Evolutionary conservation across 2,113 vertebrate genomes (phyloP).

Genomic region (Typhlomys cinereus): DNA sequence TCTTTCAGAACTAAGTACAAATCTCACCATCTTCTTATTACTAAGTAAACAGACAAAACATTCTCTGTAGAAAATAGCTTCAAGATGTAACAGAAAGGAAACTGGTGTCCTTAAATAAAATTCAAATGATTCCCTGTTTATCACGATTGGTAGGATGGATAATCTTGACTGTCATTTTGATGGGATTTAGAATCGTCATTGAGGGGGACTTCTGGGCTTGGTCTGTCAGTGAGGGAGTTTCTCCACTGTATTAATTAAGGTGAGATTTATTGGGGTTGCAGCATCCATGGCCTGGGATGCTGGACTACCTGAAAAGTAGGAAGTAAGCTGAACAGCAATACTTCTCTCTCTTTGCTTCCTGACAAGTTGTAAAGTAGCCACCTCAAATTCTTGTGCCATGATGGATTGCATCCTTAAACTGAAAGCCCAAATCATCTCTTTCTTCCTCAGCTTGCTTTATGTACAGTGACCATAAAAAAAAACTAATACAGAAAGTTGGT

Average conservation of each 20-base stretch:
- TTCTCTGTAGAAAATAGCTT: neutral
- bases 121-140: constrained; percentile 3
- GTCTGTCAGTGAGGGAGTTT: neutral
- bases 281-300: neutral
- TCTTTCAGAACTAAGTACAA: neutral
- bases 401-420: neutral
- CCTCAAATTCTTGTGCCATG: neutral
- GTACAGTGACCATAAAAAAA: no score
- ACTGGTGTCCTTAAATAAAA: neutral
- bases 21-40: neutral
- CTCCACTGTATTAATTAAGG: neutral
- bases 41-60: neutral
- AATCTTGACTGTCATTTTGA: neutral
- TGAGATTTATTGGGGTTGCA: neutral
- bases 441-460: neutral
- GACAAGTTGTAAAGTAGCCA: neutral
- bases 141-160: neutral
- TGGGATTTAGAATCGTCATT: neutral
- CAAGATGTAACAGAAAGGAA: neutral
- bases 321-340: neutral
- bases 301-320: neutral
- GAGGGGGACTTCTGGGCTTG: no score
- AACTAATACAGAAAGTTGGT: neutral
- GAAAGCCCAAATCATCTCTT: neutral
- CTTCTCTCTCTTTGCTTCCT: neutral